Evolutionary conservation across 2,888 invertebrate species (phyloP), one percentile per base, ranked within the genome.

Genomic region (Pollenia amentaria): DNA sequence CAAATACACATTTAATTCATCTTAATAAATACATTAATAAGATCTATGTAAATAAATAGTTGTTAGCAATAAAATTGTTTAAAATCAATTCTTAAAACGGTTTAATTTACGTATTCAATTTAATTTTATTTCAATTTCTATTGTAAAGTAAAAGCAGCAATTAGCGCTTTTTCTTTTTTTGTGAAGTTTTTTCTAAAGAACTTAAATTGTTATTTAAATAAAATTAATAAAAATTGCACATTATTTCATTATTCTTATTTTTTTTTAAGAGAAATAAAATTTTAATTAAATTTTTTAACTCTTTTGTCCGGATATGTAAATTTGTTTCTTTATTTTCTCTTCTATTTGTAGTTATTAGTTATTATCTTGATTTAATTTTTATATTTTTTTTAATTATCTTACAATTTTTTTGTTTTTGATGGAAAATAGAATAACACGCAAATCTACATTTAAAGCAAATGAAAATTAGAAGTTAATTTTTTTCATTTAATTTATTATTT

Each of bases 361-460:
- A 48, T 77, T n/a, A 21, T 55, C 44, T 82, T 53, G 12, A 51
- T 85, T 62, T 42, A 60, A 40, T 70, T 44, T 75, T 29, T 29
- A 78, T 46, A 69, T 57, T 73, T 81, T 48, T 21, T 21, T 57
- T 64, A 16, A 78, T 51, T 85, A 77, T 83, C 64, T 81, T 84
- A 84, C 81, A 79, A 53, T 80, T 75, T 70, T 46, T 62, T 14
- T 62, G 21, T 78, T 76, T 78, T 81, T 46, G 53, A 79, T 89
- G 81, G 38, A 60, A 84, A 89, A 89, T 90, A 90, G 89, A 90
- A 89, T 89, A 89, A 69, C 85, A 90, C 89, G 89, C 89, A 88
- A 89, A 88, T 89, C 79, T 88, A 83, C 87, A 85, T 79, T 82
- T 55, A 72, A 75, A 81, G 80, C 80, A 84, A 87, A 80, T 69